Base-by-base conservation (phyloP, 1,140 invertebrate species). In the Anadara kagoshimensis region DNA sequence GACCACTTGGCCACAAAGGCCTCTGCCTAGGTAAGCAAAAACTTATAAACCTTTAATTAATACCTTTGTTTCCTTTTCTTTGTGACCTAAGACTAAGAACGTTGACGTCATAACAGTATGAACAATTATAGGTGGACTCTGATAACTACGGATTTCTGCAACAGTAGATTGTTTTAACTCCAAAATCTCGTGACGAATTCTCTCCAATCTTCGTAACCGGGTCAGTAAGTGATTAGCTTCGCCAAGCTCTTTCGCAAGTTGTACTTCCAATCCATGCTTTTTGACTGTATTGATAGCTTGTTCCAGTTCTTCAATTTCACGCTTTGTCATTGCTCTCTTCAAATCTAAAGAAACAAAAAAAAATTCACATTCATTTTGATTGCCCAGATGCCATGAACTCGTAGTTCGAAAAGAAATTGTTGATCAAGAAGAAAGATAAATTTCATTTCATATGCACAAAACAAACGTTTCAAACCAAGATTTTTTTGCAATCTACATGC, bases 81-180 rank as follows among this genome's bases (percentile, higher is more conserved):
- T 78, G 57, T 88, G 87, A 0, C 87, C 86, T 7, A 87, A 77
- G 41, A 87, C 62, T 0, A 87, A 69, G 63, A 88, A 87, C 12
- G 85, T 87, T 12, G 75, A 82, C 1, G 82, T 87, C 87, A 88
- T 88, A 14, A 88, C 83, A 5, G 77, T 81, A 61, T 87, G 86
- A 8, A 88, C 87, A n/a, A 84, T 74, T 18, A 62, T 41, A 49
- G 87, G 87, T 11, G 87, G 87, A 22, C 79, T 87, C 63, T 81
- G 79, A 59, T 88, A 88, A 71, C 87, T 88, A 44, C 85, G 66
- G 44, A 88, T 87, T 71, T 88, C 87, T 4, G 87, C 87, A 29
- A 88, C 86, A 18, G 87, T 88, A 11, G 87, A 78, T 71, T 88
- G 87, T 54, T 87, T 88, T 72, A 88, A 76, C 61, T 88, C 84